Evolutionary conservation across 2,113 vertebrate species (phyloP), one percentile per base, ranked within the genome.

Genomic region (Nestor notabilis): DNA sequence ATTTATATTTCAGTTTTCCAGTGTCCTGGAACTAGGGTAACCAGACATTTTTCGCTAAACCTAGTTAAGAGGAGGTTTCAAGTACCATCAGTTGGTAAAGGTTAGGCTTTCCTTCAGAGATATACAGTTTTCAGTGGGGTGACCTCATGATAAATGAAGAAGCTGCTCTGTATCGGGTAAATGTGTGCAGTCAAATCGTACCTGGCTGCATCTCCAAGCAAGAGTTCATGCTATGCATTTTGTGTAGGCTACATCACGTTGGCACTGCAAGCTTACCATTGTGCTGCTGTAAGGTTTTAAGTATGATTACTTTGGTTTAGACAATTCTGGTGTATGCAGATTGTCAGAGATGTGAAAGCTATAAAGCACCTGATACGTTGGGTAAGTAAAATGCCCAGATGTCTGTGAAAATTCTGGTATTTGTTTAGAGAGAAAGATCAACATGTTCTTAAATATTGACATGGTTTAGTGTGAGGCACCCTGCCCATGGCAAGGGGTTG

Each of bases 151-250:
- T 53, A 58, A 58, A 83, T 44, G 27, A 87, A 83, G 27, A 12
- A 86, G 8, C 43, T 63, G 24, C 21, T 60, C 21, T 72, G 10
- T 18, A 29, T 41, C 18, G 3, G 6, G 14, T 46, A 24, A 46
- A 55, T 17, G 9, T 2, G 7, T 64, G 53, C 18, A 72, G 35
- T 41, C 41, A 56, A 47, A 56, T 33, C 19, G 27, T 13, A 75
- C 35, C 39, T 33, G 10, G 24, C 49, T 35, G 13, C 24, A 10
- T 28, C 44, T 55, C 29, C 53, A 69, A 64, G 50, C 21, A 58
- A 58, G 66, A 37, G 13, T 47, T 79, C 18, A 6, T 0, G 6
- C 52, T 28, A 8, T 0, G 0, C 17, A 2, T 28, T 20, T 1
- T 2, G 3, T 27, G n/a, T 33, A 24, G n/a, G 33, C 33, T 35